Percentiles rank a stretch among this genome's conserved stretches.
Evolutionary conservation across 2,888 invertebrate genomes (phyloP).

Genomic region (Kryphioiulus occultus): DNA sequence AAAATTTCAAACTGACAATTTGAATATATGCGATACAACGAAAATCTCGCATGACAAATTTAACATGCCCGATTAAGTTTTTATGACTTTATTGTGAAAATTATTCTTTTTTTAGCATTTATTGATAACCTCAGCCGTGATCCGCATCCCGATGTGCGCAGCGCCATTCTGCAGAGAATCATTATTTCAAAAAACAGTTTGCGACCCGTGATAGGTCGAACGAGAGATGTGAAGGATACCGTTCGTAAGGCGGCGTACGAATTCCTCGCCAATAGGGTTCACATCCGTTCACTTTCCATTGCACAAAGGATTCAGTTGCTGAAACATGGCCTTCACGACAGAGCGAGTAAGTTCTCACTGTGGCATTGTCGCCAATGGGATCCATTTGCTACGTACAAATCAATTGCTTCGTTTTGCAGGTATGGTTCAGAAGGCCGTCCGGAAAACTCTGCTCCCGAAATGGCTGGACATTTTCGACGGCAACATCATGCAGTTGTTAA

Average conservation of each 20-base stretch:
- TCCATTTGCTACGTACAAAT: background rate
- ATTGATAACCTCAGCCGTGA: conserved; percentile 76
- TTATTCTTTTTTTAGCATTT: conserved; percentile 65
- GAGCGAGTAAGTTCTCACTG: conserved; percentile 65
- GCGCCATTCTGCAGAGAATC: conserved; percentile 76
- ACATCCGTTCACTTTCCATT: conserved; percentile 70
- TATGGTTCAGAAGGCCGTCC: background rate
- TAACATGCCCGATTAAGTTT: too few relatives aligned
- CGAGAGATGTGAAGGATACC: conserved; percentile 78
- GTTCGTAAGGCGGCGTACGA: conserved; percentile 72
- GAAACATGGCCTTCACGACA: conserved; percentile 71
- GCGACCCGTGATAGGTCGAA: conserved; percentile 73
- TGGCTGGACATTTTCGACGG: conserved; percentile 79
- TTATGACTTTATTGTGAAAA: background rate
- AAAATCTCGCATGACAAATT: too few relatives aligned
- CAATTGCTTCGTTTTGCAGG: conserved; percentile 8
- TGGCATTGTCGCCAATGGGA: background rate
- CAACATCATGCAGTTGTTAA: conserved; percentile 75
- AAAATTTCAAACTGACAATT: too few relatives aligned
- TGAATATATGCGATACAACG: too few relatives aligned
- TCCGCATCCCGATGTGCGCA: conserved; percentile 76
- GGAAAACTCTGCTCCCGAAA: conserved; percentile 69
- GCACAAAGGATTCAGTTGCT: conserved; percentile 71
- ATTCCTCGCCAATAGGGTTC: conserved; percentile 67
- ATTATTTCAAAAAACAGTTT: conserved; percentile 76